phyloP scores from a whole-genome alignment of 1,140 invertebrate species.

The Drosophila fuyamai region DNA sequence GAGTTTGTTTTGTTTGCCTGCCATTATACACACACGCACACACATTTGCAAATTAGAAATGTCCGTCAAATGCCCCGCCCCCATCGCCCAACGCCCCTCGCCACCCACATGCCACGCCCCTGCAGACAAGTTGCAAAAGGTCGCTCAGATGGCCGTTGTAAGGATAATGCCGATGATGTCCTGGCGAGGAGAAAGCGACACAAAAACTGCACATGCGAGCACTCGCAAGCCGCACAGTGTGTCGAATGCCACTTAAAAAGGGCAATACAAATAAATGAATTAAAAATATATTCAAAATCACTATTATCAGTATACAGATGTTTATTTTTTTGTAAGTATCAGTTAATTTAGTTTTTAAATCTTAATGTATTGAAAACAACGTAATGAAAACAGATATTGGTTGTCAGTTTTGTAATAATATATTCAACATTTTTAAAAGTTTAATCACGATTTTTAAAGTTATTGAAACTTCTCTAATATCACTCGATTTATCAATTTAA shows the following conservation, averaged over 20 bases:
- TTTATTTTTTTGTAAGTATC: too few species aligned
- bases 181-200: constrained; percentile 38
- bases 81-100: background rate
- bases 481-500: too few species aligned
- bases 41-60: constrained; percentile 84
- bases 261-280: too few species aligned
- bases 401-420: too few species aligned
- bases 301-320: too few species aligned
- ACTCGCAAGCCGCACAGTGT: constrained; percentile 33
- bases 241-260: background rate
- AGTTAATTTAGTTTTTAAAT: too few species aligned
- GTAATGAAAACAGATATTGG: too few species aligned
- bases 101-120: constrained; percentile 17
- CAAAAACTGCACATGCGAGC: constrained; percentile 28
- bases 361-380: too few species aligned
- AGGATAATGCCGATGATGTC: constrained; percentile 77
- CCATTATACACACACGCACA: constrained; percentile 34
- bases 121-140: constrained; percentile 61
- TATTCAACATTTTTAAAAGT: too few species aligned
- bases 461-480: too few species aligned
- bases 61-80: constrained; percentile 65
- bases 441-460: too few species aligned
- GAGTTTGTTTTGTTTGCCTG: constrained; percentile 54
- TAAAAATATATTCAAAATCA: too few species aligned
- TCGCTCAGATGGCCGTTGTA: constrained; percentile 59